A percentile compares a stretch with the other conserved stretches of the same genome.
These are phyloP conservation scores for Pelmatolapia mariae DNA, from an alignment of 2,113 vertebrate species.

Conservation along the genomic window DNA sequence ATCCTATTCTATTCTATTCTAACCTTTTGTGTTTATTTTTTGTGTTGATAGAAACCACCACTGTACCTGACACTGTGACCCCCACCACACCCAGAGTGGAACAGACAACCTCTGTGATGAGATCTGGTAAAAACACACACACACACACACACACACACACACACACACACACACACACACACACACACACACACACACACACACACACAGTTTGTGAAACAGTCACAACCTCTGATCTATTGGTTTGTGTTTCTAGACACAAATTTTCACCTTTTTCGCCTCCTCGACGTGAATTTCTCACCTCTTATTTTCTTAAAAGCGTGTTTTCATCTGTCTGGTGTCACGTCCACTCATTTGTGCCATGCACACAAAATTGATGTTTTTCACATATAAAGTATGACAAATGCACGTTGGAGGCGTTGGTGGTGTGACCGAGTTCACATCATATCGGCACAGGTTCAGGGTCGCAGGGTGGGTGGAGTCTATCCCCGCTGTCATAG, in stretches of 20 bases:
- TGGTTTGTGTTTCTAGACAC: neutral
- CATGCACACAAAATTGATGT: neutral
- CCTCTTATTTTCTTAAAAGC: neutral
- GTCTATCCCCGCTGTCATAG: neutral
- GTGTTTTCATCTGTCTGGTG: neutral
- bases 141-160: neutral
- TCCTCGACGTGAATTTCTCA: neutral
- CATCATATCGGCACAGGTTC: neutral
- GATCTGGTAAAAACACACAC: slow-evolving; percentile 34
- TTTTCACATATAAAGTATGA: neutral
- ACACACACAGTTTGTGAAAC: neutral
- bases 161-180: neutral
- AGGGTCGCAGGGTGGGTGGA: neutral
- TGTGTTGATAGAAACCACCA: slow-evolving; percentile 77
- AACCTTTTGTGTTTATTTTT: neutral
- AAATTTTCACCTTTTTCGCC: neutral
- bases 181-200: neutral
- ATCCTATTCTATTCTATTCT: neutral
- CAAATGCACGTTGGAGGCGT: neutral
- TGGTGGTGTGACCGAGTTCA: neutral
- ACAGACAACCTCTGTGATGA: slow-evolving; percentile 78
- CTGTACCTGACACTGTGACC: slow-evolving; percentile 80
- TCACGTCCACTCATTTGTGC: neutral
- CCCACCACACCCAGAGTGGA: slow-evolving; percentile 82
- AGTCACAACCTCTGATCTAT: neutral